phyloP scores from a whole-genome alignment of 2,113 vertebrate genomes.

The Vireo altiloquus region DNA sequence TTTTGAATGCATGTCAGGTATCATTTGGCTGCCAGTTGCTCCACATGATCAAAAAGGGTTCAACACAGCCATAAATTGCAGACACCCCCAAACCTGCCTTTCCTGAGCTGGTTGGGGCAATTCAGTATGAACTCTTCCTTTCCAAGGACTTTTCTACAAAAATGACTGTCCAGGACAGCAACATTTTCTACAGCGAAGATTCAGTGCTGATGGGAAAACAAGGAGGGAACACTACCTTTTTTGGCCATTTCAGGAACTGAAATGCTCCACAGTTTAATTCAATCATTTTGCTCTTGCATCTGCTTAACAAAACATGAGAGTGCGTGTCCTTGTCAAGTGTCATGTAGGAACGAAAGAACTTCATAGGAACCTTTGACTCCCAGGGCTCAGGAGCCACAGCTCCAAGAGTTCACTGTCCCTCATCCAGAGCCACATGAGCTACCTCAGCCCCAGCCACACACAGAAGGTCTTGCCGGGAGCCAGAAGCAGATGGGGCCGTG shows the following conservation, averaged over 20 bases:
- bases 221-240: not conserved
- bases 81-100: not conserved
- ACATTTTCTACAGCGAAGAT: not conserved
- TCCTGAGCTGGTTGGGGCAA: not conserved
- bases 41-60: not conserved
- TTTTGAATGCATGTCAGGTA: not conserved
- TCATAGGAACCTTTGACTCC: not conserved
- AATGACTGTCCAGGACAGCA: fast-evolving
- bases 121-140: not conserved
- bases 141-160: not conserved
- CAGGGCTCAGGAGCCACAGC: not conserved
- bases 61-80: not conserved
- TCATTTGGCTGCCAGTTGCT: not conserved
- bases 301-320: not conserved
- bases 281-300: not conserved
- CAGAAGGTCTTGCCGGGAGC: fast-evolving
- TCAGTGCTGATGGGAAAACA: not conserved
- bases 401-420: not conserved
- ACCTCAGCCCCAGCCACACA: fast-evolving
- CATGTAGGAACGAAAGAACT: not conserved
- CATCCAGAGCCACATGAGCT: not conserved
- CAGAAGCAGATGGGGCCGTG: not conserved
- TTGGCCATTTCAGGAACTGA: not conserved
- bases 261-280: not conserved
- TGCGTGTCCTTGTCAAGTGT: fast-evolving